These are phyloP conservation scores for Thalpophila matura DNA, from an alignment of 2,888 invertebrate species.

Conservation along the genomic window DNA sequence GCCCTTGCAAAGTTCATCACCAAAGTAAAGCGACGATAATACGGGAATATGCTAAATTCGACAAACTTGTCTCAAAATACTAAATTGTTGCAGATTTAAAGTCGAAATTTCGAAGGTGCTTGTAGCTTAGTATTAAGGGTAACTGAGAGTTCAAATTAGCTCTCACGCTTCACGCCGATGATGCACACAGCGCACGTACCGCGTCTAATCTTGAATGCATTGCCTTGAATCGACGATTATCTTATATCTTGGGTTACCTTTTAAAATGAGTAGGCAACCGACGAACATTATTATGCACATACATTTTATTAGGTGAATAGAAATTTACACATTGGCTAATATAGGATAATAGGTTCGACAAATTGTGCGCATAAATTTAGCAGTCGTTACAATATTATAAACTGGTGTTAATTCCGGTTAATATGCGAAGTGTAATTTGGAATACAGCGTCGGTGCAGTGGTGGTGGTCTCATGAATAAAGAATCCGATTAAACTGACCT, in stretches of 20 bases:
- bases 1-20: neutral
- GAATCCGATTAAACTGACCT: conserved; percentile 74
- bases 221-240: conserved; percentile 40
- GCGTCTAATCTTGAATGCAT: conserved; percentile 42
- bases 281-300: conserved; percentile 14
- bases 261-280: conserved; percentile 12
- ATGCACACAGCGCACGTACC: conserved; percentile 47
- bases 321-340: conserved; percentile 18
- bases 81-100: neutral
- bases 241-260: conserved; percentile 30
- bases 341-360: conserved; percentile 28
- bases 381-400: conserved; percentile 55
- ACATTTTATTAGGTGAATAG: conserved; percentile 12
- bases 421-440: conserved; percentile 70
- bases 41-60: neutral
- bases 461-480: conserved; percentile 75
- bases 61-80: neutral
- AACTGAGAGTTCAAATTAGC: conserved; percentile 40
- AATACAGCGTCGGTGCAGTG: conserved; percentile 65
- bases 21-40: neutral
- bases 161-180: conserved; percentile 23
- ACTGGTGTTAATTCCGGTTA: conserved; percentile 65
- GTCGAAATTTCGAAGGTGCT: conserved; percentile 25
- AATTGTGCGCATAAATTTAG: conserved; percentile 53
- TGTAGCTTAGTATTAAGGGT: conserved; percentile 16